Conservation (phyloP, 2,113 vertebrate species). For the Harpagus bidentatus region DNA sequence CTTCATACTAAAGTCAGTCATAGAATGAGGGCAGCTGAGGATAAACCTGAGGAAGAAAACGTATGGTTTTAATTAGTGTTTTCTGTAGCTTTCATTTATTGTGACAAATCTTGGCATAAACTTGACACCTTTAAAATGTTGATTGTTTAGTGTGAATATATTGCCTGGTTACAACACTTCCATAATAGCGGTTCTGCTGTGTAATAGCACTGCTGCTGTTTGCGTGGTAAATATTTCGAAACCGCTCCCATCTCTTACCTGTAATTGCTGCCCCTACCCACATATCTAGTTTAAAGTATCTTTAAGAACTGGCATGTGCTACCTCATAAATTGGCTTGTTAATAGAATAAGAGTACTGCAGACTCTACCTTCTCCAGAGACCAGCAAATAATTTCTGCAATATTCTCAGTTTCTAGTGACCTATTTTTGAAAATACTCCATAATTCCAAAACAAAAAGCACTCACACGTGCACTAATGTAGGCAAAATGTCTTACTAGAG, state of each 20-base stretch:
- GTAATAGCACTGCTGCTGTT: not conserved
- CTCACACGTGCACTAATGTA: not conserved
- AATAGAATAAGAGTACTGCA: not conserved
- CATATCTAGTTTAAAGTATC: not conserved
- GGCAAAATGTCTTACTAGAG: not conserved
- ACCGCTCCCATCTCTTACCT: not conserved
- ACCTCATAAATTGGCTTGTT: slow-evolving; percentile 6
- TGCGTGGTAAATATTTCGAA: not conserved
- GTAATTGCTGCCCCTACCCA: not conserved
- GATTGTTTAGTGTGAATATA: not conserved
- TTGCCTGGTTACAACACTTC: not conserved
- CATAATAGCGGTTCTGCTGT: not conserved
- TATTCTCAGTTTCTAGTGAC: slow-evolving; percentile 26
- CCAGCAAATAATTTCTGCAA: slow-evolving; percentile 40
- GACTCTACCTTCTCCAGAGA: slow-evolving; percentile 10
- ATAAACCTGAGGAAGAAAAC: not conserved
- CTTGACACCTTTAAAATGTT: not conserved
- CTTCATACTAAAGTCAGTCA: not conserved
- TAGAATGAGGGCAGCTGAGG: not conserved
- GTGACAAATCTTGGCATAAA: not conserved
- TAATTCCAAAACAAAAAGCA: slow-evolving; percentile 20
- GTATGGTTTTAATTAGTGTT: not conserved
- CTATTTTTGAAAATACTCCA: slow-evolving; percentile 8
- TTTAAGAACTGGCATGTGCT: not conserved
- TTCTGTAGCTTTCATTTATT: not conserved